A percentile compares a stretch with the other conserved stretches of the same genome.
phyloP scores from a whole-genome alignment of 2,113 vertebrate species.

The Potamarius usumacintae region DNA sequence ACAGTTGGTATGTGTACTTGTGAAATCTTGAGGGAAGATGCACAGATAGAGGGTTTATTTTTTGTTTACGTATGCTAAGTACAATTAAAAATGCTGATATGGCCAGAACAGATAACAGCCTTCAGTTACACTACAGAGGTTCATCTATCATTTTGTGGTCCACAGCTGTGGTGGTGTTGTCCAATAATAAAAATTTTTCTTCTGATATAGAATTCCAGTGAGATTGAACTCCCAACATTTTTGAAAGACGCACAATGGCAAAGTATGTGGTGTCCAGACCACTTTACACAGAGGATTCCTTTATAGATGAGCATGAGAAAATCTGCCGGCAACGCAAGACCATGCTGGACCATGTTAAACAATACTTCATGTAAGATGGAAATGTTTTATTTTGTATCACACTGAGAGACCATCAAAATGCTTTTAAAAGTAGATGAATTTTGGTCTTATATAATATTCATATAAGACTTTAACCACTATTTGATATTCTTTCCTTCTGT shows the following conservation, averaged over 20 bases:
- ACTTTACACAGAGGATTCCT: slow-evolving; percentile 84
- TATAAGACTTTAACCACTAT: background rate
- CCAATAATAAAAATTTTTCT: background rate
- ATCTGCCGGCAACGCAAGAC: slow-evolving; percentile 79
- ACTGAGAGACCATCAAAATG: background rate
- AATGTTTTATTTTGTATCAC: background rate
- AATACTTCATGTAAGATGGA: slow-evolving; percentile 70
- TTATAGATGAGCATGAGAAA: slow-evolving; percentile 79
- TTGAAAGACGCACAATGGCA: slow-evolving; percentile 69
- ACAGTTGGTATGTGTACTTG: background rate
- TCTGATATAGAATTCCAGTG: slow-evolving; percentile 26
- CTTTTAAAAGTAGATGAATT: background rate
- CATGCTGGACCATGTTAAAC: slow-evolving; percentile 76
- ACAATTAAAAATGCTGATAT: background rate
- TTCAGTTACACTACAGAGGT: background rate
- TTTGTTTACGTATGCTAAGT: background rate
- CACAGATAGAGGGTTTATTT: background rate
- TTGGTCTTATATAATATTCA: background rate
- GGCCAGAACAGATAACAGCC: slow-evolving; percentile 24
- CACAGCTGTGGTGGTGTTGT: background rate
- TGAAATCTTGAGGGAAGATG: background rate
- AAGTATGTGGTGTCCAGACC: slow-evolving; percentile 83
- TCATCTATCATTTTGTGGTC: background rate
- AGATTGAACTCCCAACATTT: slow-evolving; percentile 36
- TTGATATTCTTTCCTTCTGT: background rate